Base-by-base conservation (phyloP, 1,140 invertebrate genomes). In the Spodoptera litura region DNA sequence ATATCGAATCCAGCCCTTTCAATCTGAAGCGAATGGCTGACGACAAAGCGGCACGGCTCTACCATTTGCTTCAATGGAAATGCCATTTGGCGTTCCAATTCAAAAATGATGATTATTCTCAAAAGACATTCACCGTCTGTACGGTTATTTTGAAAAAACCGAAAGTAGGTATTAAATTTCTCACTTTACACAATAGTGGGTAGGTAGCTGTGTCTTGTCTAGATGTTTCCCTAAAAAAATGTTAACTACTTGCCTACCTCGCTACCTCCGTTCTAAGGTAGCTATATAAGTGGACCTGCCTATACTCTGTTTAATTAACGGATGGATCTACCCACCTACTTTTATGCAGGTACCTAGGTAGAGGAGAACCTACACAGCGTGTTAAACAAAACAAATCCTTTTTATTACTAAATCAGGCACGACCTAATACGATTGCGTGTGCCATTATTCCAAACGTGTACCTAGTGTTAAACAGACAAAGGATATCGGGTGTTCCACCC, bases 11-110 rank as follows among this genome's bases (percentile, higher is more conserved):
- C 81, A 86, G 80, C 76, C 80, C 85, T 86, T 91, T 89, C 87
- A 89, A 86, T 89, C 81, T 81, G 79, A 61, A 72, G 74, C 81
- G 83, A 85, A 89, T 81, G 59, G 76, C 80, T 83, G 82, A 82
- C 87, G 81, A 89, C 88, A 91, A 91, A 87, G 88, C 85, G 82
- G 79, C 81, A 83, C 85, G 84, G 83, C 82, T 87, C 80, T 61
- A 76, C 84, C 83, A 89, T 88, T 87, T 86, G 73, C 81, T 88
- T 31, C 80, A 89, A 90, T 90, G 82, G 88, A 88, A 89, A 87
- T 83, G 81, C 83, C 85, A 85, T 87, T 89, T 89, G 84, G 82
- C 85, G 79, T 86, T 87, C 77, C 87, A 75, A 87, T 81, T 85
- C 83, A 66, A 85, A 85, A 87, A 83, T 85, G 58, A 61, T 75